Conservation (phyloP, 2,113 vertebrate genomes). For the Corydoras maculifer region DNA sequence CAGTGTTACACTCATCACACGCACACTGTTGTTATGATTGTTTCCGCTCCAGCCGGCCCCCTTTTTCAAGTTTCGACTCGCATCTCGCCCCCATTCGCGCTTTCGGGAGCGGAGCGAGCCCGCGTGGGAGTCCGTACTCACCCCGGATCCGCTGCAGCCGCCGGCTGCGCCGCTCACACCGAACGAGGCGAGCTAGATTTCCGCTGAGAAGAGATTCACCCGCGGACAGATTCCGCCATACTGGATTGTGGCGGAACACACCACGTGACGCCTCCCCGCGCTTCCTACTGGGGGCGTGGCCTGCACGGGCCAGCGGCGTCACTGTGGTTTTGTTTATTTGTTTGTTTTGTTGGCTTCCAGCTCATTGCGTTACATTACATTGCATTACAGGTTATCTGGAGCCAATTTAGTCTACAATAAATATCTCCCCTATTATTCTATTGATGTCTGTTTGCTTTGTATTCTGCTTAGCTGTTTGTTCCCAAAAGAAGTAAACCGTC, state of each 20-base stretch:
- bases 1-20: neutral
- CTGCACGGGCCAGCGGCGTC: neutral
- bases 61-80: conserved; percentile 9
- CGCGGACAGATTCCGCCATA: conserved; percentile 57
- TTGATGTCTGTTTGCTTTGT: no score
- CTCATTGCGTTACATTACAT: no score
- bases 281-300: conserved; percentile 59
- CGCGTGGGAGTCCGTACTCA: conserved; percentile 17
- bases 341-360: no score
- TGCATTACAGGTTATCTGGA: no score
- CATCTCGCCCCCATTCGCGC: neutral
- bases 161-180: conserved; percentile 17
- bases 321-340: neutral
- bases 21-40: conserved; percentile 45
- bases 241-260: conserved; percentile 48
- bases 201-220: conserved; percentile 48
- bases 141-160: conserved; percentile 31
- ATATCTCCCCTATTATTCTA: no score
- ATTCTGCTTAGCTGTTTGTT: no score
- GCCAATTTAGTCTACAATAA: no score
- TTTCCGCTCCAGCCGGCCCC: conserved; percentile 30
- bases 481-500: no score
- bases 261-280: conserved; percentile 62
- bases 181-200: conserved; percentile 40
- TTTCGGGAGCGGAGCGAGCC: neutral